A percentile compares a stretch with the other conserved stretches of the same genome.
These are phyloP conservation scores for Amazona vittata DNA, from an alignment of 2,113 vertebrate genomes.

Conservation along the genomic window DNA sequence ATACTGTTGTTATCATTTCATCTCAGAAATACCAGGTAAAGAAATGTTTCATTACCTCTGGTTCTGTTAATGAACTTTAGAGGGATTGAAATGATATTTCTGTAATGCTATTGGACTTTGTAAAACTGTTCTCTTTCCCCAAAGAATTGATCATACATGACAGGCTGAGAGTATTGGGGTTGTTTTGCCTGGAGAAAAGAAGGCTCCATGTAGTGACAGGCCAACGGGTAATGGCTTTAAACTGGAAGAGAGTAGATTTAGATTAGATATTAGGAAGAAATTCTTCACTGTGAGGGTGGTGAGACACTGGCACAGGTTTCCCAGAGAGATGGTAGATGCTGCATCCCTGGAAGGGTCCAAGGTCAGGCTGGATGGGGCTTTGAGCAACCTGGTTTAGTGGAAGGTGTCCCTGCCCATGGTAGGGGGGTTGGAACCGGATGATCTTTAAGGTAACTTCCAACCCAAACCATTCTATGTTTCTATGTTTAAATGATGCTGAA, in stretches of 20 bases:
- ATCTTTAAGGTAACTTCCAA: not conserved
- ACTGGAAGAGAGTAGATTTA: not conserved
- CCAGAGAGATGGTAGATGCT: not conserved
- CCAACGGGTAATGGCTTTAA: not conserved
- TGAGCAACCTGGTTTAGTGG: not conserved
- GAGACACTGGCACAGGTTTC: not conserved
- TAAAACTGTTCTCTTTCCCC: not conserved
- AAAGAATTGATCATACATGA: not conserved
- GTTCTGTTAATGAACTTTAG: not conserved
- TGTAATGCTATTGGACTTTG: not conserved
- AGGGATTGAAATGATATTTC: not conserved
- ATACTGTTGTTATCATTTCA: not conserved
- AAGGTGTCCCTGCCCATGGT: not conserved
- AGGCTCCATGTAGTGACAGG: not conserved
- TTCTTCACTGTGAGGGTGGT: not conserved
- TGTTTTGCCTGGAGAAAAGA: not conserved
- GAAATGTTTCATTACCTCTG: not conserved
- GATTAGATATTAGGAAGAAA: not conserved
- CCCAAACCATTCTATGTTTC: not conserved
- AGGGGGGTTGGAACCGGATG: not conserved
- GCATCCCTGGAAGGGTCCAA: not conserved
- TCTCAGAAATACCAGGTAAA: not conserved
- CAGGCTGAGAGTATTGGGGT: not conserved
- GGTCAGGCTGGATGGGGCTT: not conserved
- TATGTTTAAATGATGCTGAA: not conserved